A percentile compares a stretch with the other conserved stretches of the same genome.
Evolutionary conservation across 2,797 vertebrate species (phyloP).

Genomic region (Megaceryle alcyon): DNA sequence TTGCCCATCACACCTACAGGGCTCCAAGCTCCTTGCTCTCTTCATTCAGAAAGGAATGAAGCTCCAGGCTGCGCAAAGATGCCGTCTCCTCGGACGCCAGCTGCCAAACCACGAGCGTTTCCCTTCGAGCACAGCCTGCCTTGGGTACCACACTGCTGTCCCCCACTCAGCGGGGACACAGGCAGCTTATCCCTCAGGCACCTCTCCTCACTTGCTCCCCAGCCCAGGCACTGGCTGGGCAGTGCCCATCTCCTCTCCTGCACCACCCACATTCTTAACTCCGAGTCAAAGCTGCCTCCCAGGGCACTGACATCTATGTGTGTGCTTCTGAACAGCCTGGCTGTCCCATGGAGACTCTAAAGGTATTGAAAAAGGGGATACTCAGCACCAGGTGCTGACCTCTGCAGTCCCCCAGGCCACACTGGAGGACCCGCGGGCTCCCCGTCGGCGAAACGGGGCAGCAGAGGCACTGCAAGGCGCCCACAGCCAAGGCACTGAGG

Average conservation of each 20-base stretch:
- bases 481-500: too few relatives aligned
- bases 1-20: fast-evolving
- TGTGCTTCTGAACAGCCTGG: conserved; percentile 83
- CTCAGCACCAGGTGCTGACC: background rate
- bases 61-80: background rate
- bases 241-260: background rate
- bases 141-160: fast-evolving
- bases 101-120: background rate
- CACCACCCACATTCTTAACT: conserved; percentile 75
- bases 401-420: background rate
- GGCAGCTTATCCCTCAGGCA: fast-evolving
- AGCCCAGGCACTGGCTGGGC: background rate
- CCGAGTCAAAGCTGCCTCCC: conserved; percentile 83
- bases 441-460: fast-evolving
- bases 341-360: conserved; percentile 74
- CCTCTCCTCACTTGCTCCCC: background rate
- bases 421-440: background rate
- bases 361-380: background rate
- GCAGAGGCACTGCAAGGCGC: background rate
- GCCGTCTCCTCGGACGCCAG: background rate
- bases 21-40: background rate
- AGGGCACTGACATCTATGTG: conserved; percentile 84
- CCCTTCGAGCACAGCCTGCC: background rate
- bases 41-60: background rate
- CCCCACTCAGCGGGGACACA: fast-evolving